phyloP scores from a whole-genome alignment of 2,797 vertebrate genomes.

The Chloroceryle inda region DNA sequence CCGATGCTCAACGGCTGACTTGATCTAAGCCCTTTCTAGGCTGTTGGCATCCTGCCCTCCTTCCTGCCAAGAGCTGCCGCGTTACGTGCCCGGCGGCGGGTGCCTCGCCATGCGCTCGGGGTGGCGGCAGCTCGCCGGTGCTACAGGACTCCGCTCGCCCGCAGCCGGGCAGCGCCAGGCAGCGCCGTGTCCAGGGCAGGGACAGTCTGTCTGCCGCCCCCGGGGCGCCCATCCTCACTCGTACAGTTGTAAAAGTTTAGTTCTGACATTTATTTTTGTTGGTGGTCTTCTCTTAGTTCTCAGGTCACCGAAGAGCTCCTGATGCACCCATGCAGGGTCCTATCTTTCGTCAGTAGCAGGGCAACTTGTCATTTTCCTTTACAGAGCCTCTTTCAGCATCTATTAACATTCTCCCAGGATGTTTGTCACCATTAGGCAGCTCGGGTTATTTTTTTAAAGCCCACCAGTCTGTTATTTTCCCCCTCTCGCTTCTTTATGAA shows the following conservation, averaged over 20 bases:
- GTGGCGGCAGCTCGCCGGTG: not conserved
- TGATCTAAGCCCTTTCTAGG: rapidly evolving
- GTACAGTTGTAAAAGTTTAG: not conserved
- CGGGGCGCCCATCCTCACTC: rapidly evolving
- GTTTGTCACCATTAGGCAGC: not conserved
- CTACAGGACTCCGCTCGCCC: not conserved
- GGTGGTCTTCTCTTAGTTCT: not conserved
- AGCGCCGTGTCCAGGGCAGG: not conserved
- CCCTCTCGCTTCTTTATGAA: not conserved
- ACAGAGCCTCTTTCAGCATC: not conserved
- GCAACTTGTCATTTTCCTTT: not conserved
- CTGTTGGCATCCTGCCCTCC: not conserved
- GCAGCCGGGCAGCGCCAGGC: not conserved
- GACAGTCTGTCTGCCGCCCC: not conserved
- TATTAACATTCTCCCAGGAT: not conserved
- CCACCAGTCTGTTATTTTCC: not conserved
- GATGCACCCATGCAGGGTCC: rapidly evolving
- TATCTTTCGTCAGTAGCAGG: not conserved
- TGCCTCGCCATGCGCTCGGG: rapidly evolving
- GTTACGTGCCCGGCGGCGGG: not conserved
- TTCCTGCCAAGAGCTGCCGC: rapidly evolving
- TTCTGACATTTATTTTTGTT: not conserved
- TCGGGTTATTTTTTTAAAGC: not conserved
- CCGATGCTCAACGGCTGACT: rapidly evolving
- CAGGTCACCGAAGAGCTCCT: not conserved